A percentile compares a stretch with the other conserved stretches of the same genome.
These are phyloP conservation scores for Cyphomyrmex costatus DNA, from an alignment of 1,140 invertebrate genomes.

Conservation along the genomic window DNA sequence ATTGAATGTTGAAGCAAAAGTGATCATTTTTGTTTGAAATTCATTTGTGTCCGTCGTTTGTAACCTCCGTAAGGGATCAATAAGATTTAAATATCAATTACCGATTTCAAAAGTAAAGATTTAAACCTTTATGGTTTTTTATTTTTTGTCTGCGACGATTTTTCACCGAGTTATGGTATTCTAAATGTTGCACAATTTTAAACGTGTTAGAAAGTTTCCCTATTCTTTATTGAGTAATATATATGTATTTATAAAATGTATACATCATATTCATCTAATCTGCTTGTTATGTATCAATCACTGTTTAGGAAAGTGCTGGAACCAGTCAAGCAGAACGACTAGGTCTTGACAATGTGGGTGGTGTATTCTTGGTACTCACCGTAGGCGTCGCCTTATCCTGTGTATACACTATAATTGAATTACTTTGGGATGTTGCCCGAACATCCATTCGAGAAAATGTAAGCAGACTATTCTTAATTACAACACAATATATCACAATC, in stretches of 20 bases:
- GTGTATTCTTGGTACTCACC: constrained; percentile 89
- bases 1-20: too few species aligned
- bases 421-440: constrained; percentile 81
- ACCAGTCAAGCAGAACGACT: constrained; percentile 86
- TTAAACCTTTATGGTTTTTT: too few species aligned
- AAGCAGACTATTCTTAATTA: constrained; percentile 58
- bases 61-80: too few species aligned
- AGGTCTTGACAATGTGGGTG: constrained; percentile 88
- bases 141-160: too few species aligned
- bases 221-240: too few species aligned
- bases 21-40: too few species aligned
- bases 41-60: too few species aligned
- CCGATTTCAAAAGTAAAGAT: too few species aligned
- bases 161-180: too few species aligned
- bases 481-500: background rate
- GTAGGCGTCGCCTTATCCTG: constrained; percentile 82
- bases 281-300: background rate
- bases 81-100: too few species aligned
- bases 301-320: constrained; percentile 71
- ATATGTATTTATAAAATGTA: background rate
- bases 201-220: too few species aligned
- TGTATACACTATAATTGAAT: constrained; percentile 73
- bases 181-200: too few species aligned
- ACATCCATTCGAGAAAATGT: constrained; percentile 85
- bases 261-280: constrained; percentile 8